These are phyloP conservation scores for Sebastes minor DNA, from an alignment of 2,797 vertebrate species.

Conservation along the genomic window DNA sequence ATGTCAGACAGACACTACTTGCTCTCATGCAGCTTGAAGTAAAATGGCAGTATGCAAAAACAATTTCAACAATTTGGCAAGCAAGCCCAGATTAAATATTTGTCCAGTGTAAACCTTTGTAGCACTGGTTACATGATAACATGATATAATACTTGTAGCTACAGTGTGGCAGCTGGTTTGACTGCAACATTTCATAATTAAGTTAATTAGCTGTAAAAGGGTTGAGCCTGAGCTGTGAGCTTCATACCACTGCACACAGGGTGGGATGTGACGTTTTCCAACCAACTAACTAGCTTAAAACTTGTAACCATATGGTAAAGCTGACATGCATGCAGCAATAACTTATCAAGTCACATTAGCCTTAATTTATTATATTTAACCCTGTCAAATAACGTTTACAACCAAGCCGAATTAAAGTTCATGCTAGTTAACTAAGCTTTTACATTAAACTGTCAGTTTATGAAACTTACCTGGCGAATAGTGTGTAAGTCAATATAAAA, in stretches of 20 bases:
- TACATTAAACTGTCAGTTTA: no score
- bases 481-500: no score
- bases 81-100: neutral
- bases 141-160: neutral
- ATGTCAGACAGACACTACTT: neutral
- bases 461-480: no score
- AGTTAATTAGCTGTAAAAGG: neutral
- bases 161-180: neutral
- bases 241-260: neutral
- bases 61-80: neutral
- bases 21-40: neutral
- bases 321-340: neutral
- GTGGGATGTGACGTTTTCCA: constrained; percentile 9
- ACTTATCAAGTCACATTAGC: constrained; percentile 16
- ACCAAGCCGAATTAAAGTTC: neutral
- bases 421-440: neutral
- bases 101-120: neutral
- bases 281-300: neutral
- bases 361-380: neutral
- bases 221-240: neutral
- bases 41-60: neutral
- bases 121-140: neutral
- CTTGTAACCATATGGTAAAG: constrained; percentile 45
- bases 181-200: neutral
- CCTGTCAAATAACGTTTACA: neutral